Base-by-base conservation (phyloP, 1,140 invertebrate genomes). In the Drosophila truncata region DNA sequence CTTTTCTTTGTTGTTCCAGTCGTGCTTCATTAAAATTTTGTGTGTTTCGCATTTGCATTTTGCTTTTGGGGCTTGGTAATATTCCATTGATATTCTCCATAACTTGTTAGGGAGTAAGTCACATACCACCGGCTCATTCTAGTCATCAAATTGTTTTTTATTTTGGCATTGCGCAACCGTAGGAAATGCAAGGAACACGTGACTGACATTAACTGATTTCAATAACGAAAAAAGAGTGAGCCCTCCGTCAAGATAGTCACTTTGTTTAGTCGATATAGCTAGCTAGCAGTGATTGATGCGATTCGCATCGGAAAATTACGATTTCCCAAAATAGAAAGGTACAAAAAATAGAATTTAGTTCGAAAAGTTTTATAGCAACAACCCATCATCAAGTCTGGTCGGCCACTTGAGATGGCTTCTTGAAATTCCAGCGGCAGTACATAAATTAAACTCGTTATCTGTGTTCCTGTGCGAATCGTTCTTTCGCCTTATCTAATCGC, bases 11-110 rank as follows among this genome's bases (percentile, higher is more conserved):
- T 31, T 65, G 44, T 65, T 35, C 39, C 20, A 44, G 49, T 33
- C 35, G 47, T 55, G 62, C 41, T 67, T 64, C 50, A 84, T 83
- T 63, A 66, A 59, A 62, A 49, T 75, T 75, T 71, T 65, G 57
- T 66, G 75, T 50, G 49, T 18, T 61, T 60, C 49, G 46, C 64
- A 83, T 88, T 84, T 84, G 76, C 71, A 87, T 86, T 88, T 82
- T 14, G 61, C 42, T 66, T 61, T 29, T 18, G 11, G 37, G 37
- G 23, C 52, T 60, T 18, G 77, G 70, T 70, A 79, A 76, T 79
- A 72, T 87, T 86, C 79, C 75, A 69, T 35, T 76, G 82, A 50
- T 61, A 86, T 66, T 60, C 57, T 50, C 65, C 64, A 62, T 42
- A 73, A 73, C 57, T 74, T 10, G 63, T 75, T 80, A 29, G 59